These are phyloP conservation scores for Wasmannia auropunctata DNA, from an alignment of 1,140 invertebrate genomes.

Conservation along the genomic window DNA sequence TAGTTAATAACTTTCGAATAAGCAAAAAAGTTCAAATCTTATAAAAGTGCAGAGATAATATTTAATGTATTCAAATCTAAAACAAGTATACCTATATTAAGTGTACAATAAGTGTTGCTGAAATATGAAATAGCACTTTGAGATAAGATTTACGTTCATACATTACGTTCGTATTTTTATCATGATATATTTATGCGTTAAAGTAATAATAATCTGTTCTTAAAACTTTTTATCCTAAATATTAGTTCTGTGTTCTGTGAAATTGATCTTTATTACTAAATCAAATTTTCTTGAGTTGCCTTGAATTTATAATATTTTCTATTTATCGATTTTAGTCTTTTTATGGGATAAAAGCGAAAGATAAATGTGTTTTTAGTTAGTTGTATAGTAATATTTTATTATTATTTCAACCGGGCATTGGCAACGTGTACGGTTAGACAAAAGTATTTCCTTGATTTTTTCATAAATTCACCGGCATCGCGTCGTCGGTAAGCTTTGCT, in stretches of 20 bases:
- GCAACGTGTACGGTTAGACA: background rate
- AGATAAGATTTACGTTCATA: background rate
- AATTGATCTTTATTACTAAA: background rate
- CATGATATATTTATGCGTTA: background rate
- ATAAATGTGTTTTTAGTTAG: background rate
- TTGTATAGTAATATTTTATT: background rate
- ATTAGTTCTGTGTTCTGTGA: too few relatives aligned
- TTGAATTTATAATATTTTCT: background rate
- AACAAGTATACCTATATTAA: background rate
- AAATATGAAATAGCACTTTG: background rate
- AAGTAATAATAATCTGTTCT: background rate
- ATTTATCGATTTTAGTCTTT: background rate
- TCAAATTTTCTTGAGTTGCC: background rate
- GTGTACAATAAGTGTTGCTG: background rate
- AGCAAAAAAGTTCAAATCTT: background rate
- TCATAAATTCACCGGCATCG: conserved; percentile 2
- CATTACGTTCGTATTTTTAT: background rate
- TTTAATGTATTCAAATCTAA: background rate
- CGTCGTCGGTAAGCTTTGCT: background rate
- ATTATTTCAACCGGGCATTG: background rate
- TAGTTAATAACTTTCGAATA: background rate
- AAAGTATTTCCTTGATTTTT: conserved; percentile 8
- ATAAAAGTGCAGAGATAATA: too few relatives aligned
- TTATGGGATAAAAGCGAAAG: background rate
- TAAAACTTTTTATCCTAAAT: background rate